A percentile compares a stretch with the other conserved stretches of the same genome.
These are phyloP conservation scores for Enteromius treurensis DNA, from an alignment of 2,797 vertebrate species.

Conservation along the genomic window DNA sequence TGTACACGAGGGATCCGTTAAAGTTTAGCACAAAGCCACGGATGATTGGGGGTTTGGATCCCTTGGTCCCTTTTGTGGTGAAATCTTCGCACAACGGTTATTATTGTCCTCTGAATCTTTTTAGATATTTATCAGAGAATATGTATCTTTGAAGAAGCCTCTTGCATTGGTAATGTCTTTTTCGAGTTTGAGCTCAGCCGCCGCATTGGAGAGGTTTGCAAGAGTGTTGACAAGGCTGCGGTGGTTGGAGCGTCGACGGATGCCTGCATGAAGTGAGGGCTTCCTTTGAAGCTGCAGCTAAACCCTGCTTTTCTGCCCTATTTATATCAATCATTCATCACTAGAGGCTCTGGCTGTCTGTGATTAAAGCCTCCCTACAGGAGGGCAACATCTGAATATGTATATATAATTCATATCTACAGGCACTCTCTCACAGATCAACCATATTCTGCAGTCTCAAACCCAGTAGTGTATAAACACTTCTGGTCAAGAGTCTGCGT, in stretches of 20 bases:
- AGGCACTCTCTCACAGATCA: conserved; percentile 58
- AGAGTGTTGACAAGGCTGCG: conserved; percentile 65
- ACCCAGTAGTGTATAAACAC: conserved; percentile 40
- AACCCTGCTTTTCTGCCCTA: conserved; percentile 76
- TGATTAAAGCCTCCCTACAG: conserved; percentile 81
- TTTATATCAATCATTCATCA: conserved; percentile 86
- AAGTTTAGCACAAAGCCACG: conserved; percentile 56
- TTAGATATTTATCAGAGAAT: conserved; percentile 60
- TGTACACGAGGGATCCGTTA: conserved; percentile 57
- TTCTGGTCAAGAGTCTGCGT: conserved; percentile 52
- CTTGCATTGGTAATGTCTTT: conserved; percentile 70
- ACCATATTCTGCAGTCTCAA: conserved; percentile 32
- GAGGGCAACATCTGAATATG: conserved; percentile 76
- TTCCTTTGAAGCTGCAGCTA: conserved; percentile 78
- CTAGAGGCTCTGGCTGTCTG: conserved; percentile 76
- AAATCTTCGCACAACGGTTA: conserved; percentile 26
- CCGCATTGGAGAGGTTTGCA: conserved; percentile 55
- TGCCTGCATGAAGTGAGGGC: conserved; percentile 65
- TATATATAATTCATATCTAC: conserved; percentile 81
- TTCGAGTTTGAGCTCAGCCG: conserved; percentile 45
- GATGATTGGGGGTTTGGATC: conserved; percentile 56
- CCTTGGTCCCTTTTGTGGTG: not conserved
- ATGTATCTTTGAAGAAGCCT: conserved; percentile 72
- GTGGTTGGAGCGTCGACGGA: conserved; percentile 67
- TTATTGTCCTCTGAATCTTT: conserved; percentile 7